Evolutionary conservation across 2,113 vertebrate species (phyloP), one percentile per base, ranked within the genome.

Genomic region (Dasyprocta punctata): DNA sequence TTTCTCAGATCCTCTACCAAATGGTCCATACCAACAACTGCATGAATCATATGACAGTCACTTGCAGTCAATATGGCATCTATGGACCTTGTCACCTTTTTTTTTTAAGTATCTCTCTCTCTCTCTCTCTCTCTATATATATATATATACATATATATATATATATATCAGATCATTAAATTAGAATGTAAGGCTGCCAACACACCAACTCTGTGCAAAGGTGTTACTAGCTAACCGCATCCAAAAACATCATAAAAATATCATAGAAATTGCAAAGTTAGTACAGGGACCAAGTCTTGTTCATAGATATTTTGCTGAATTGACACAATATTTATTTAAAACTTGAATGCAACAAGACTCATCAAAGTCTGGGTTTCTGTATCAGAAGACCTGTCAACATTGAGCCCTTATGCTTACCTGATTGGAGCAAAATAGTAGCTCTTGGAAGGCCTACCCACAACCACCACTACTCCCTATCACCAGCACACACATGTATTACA

Each of bases 311-410:
- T 85, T 69, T 82, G 22, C 24, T 52, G 52, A 49, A 61, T 49
- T 89, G 58, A 44, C 1, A 60, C 8, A 65, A 78, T 36, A 38
- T 75, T 86, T 86, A 30, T 67, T 92, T 61, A 75, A 90, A 92
- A 77, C n/a, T 54, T 75, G 33, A 61, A 80, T 52, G 56, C 36
- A 12, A 12, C 8, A 84, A 77, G 84, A 67, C 28, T 86, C 13
- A 19, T 41, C 17, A 63, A 77, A 89, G 24, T 80, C 41, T 90
- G 10, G 4, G 90, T 80, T 82, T 91, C 54, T 93, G 28, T 47
- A 7, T 75, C 33, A 69, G 28, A 92, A 78, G 19, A 58, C 47
- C 30, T 13, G 47, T 17, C 33, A 11, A 85, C 41, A 61, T 4
- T 22, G 41, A 71, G 19, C 33, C 30, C 33, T 49, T 3, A 8